Conservation (phyloP, 2,888 invertebrate genomes). For the Pollenia griseotomentosa region DNA sequence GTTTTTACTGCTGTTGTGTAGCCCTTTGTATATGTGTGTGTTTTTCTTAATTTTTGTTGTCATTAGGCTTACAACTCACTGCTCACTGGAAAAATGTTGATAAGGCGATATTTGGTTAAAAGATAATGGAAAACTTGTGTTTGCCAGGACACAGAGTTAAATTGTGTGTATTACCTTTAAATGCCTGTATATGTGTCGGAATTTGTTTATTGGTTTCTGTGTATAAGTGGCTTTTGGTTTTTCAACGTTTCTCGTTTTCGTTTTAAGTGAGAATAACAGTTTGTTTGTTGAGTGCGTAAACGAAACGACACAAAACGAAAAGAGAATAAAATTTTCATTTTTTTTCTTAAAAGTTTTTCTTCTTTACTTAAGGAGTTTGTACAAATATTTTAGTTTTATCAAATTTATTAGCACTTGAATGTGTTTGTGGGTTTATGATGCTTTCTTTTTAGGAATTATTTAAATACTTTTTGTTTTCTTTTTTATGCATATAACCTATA, state of each 20-base stretch:
- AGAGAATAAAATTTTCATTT: neutral
- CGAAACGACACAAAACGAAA: slow-evolving; percentile 8
- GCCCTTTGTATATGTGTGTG: neutral
- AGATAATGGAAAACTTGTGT: slow-evolving; percentile 13
- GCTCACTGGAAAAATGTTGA: slow-evolving; percentile 21
- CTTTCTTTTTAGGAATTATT: too few species aligned
- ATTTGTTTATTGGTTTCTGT: slow-evolving; percentile 15
- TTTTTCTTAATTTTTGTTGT: neutral
- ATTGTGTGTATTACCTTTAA: neutral
- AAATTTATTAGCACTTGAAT: too few species aligned
- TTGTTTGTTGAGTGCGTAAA: slow-evolving; percentile 24
- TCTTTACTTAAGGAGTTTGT: neutral
- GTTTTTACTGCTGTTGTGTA: neutral
- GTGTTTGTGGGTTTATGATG: too few species aligned
- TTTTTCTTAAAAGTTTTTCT: slow-evolving; percentile 6
- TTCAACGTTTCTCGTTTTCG: neutral
- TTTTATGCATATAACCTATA: too few species aligned
- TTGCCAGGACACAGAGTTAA: slow-evolving; percentile 1
- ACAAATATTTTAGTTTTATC: neutral
- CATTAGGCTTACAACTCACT: neutral
- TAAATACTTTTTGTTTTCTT: too few species aligned
- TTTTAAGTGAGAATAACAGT: slow-evolving; percentile 29
- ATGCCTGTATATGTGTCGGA: neutral
- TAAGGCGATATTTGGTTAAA: neutral
- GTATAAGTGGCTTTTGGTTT: neutral